Evolutionary conservation across 2,113 vertebrate genomes (phyloP), one percentile per base, ranked within the genome.

Genomic region (Rhinoptilus africanus): DNA sequence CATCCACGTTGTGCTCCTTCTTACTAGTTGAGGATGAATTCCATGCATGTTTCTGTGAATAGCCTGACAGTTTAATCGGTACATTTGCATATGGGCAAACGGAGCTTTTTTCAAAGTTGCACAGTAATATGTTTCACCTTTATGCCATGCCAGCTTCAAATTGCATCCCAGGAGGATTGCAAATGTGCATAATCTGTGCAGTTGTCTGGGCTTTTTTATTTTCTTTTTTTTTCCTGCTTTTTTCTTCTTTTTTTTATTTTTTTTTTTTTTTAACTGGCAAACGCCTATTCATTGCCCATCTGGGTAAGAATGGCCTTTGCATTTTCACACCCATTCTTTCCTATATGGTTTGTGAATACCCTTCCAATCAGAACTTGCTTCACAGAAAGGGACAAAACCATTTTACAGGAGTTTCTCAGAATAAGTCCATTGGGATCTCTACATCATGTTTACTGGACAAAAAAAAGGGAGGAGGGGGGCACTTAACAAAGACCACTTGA

Each of bases 311-410:
- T 97, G 79, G 97, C 94, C 91, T 98, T 95, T 97, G 97, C 97
- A 96, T 98, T 98, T 98, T 98, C 98, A 98, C 97, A 98, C 83
- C 97, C 88, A 98, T 97, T 98, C 98, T 97, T 98, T 98, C 97
- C 95, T 98, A 96, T 97, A 92, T 97, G 88, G 95, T 97, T 96
- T 96, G 85, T 98, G 97, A 98, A 98, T 98, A 96, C 95, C 75
- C 96, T 80, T 98, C 97, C 97, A 98, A 98, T 98, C 96, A 98
- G 97, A 97, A 97, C 96, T 97, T 97, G 80, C 96, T 98, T 98
- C 97, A 98, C 80, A 93, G 89, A 95, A 97, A 97, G 62, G 75
- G 75, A 95, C 96, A 97, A 98, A 97, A 97, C 96, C 97, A 97
- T 98, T 97, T 97, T 98, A 97, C 97, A 97, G 97, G 97, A 98